Base-by-base conservation (phyloP, 2,888 invertebrate genomes). In the Amphipoea lucens region DNA sequence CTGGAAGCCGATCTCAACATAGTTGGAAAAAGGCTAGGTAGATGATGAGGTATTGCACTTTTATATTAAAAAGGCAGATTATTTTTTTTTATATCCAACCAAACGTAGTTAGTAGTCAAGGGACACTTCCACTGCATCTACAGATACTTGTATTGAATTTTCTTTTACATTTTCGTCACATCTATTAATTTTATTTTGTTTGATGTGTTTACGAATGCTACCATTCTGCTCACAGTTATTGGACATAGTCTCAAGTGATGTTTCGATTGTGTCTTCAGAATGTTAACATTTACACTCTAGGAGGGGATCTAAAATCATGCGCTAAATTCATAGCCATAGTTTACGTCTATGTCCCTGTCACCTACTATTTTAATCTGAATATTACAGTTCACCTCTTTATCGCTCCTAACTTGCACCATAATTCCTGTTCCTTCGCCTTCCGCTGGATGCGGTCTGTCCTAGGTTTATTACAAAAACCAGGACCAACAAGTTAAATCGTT, bases 261-360 rank as follows among this genome's bases (percentile, higher is more conserved):
- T 48, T 60, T 78, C 65, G 9, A 70, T 29, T 54, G 62, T 60
- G n/a, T 67, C 82, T 54, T 71, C 17, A 42, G 42, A 20, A 20
- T 60, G 29, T 29, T 29, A 29, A 29, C 29, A 29, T 29, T 29
- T 29, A 29, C 29, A 29, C 29, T 29, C 0, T 29, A 29, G 29
- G 29, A 29, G 23, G 3, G 54, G 54, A 20, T 54, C 23, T 11
- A 57, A 23, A 57, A 57, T 23, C 9, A 23, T 11, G 23, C 3
- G 57, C 23, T 11, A 11, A 57, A 11, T 57, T 23, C 57, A 4
- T 57, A 23, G 57, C 23, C 4, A 23, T 3, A 57, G 2, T 57
- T 23, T n/a, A 11, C 11, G n/a, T 57, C 4, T 11, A 11, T 4
- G n/a, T 57, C 4, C 1, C 60, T n/a, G 4, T n/a, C n/a, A n/a